Percentiles rank a stretch among this genome's conserved stretches.
These are phyloP conservation scores for Lemur catta DNA, from an alignment of 2,797 vertebrate species.

Conservation along the genomic window DNA sequence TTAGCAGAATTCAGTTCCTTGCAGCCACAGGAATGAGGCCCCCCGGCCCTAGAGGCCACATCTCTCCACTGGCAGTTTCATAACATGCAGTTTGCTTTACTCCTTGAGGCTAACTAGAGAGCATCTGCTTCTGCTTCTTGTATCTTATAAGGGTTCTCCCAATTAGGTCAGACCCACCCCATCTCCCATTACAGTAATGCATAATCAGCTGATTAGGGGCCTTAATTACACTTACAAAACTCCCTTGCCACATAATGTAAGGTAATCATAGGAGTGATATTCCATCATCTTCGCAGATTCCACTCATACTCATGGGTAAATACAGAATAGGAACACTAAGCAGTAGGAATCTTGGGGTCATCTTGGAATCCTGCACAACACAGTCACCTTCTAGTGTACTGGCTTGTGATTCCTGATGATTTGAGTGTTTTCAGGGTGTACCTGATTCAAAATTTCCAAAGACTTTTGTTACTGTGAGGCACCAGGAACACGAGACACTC, in stretches of 20 bases:
- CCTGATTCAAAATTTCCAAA: not conserved
- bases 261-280: not conserved
- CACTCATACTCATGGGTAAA: not conserved
- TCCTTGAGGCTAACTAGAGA: not conserved
- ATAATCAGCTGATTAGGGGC: not conserved
- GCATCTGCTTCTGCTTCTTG: not conserved
- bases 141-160: not conserved
- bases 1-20: not conserved
- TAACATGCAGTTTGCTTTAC: too few species aligned
- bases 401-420: not conserved
- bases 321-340: not conserved
- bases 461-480: not conserved
- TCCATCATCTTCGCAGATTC: not conserved
- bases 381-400: not conserved
- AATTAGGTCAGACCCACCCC: not conserved
- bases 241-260: not conserved
- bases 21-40: not conserved
- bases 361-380: not conserved
- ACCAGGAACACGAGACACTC: not conserved
- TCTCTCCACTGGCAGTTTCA: not conserved
- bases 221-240: not conserved
- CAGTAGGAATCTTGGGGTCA: too few species aligned
- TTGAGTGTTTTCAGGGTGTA: not conserved
- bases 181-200: not conserved
- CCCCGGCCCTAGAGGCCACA: not conserved